Percentiles rank a stretch among this genome's conserved stretches.
phyloP scores from a whole-genome alignment of 2,113 vertebrate genomes.

The Clarias batrachus region DNA sequence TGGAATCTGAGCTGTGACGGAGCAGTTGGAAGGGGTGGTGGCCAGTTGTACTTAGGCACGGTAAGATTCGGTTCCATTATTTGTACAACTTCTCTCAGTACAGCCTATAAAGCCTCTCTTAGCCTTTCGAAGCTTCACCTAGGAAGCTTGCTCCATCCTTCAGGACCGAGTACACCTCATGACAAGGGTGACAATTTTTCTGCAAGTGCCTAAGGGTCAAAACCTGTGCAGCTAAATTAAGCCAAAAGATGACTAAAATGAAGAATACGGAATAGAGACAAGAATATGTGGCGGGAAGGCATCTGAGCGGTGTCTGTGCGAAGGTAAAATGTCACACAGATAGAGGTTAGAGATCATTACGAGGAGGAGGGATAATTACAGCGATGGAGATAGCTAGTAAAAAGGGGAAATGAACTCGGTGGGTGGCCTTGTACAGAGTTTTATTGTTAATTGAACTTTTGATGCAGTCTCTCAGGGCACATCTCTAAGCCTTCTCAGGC shows the following conservation, averaged over 20 bases:
- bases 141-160: not conserved
- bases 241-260: not conserved
- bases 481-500: not conserved
- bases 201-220: not conserved
- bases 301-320: not conserved
- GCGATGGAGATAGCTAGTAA: not conserved
- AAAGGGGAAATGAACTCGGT: not conserved
- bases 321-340: slow-evolving; percentile 2
- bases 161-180: not conserved
- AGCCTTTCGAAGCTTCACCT: too few relatives aligned
- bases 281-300: not conserved
- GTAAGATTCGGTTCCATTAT: not conserved
- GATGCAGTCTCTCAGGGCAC: not conserved
- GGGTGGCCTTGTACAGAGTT: not conserved
- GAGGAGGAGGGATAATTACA: slow-evolving; percentile 13
- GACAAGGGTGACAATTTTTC: not conserved
- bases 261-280: not conserved
- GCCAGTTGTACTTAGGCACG: too few relatives aligned
- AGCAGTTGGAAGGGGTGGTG: too few relatives aligned
- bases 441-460: slow-evolving; percentile 31
- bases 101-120: not conserved
- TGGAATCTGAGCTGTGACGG: too few relatives aligned
- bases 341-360: slow-evolving; percentile 3
- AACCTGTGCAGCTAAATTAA: not conserved
- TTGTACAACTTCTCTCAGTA: not conserved